Conservation (phyloP, 2,113 vertebrate species). For the Aspidoscelis tigris region DNA sequence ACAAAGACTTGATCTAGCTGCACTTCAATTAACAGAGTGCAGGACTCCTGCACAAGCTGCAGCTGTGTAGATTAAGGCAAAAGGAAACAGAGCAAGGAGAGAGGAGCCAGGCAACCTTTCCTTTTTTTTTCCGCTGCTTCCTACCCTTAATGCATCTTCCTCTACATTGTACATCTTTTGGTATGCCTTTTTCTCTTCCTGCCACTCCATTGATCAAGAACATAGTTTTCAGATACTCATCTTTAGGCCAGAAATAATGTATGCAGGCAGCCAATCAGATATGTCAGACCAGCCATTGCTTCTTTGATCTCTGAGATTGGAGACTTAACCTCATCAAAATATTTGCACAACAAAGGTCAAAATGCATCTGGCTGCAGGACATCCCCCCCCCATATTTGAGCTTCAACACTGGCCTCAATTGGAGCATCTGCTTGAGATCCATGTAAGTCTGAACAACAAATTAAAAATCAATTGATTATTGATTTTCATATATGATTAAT, state of each 20-base stretch:
- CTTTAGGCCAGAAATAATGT: slow-evolving; percentile 28
- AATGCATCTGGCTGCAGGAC: slow-evolving; percentile 65
- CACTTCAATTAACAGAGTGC: slow-evolving; percentile 61
- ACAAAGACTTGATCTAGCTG: slow-evolving; percentile 53
- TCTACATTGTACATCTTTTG: slow-evolving; percentile 32
- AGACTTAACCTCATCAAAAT: slow-evolving; percentile 70
- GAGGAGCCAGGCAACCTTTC: not conserved
- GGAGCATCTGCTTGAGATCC: slow-evolving; percentile 74
- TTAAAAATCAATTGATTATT: slow-evolving; percentile 80
- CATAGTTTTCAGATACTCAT: slow-evolving; percentile 39
- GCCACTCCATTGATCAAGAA: slow-evolving; percentile 26
- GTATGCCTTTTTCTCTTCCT: not conserved
- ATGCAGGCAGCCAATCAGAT: slow-evolving; percentile 49
- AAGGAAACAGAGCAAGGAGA: slow-evolving; percentile 14
- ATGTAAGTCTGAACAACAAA: slow-evolving; percentile 78
- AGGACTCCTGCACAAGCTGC: slow-evolving; percentile 48
- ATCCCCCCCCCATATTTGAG: slow-evolving; percentile 50
- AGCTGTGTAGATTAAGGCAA: slow-evolving; percentile 44
- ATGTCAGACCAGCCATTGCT: slow-evolving; percentile 52
- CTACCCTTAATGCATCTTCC: slow-evolving; percentile 22
- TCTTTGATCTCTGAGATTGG: slow-evolving; percentile 18
- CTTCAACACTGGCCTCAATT: slow-evolving; percentile 73
- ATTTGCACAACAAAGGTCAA: slow-evolving; percentile 70
- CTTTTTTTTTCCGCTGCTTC: not conserved
- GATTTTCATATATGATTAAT: slow-evolving; percentile 72